Base-by-base conservation (phyloP, 2,797 vertebrate genomes). In the Etheostoma perlongum region DNA sequence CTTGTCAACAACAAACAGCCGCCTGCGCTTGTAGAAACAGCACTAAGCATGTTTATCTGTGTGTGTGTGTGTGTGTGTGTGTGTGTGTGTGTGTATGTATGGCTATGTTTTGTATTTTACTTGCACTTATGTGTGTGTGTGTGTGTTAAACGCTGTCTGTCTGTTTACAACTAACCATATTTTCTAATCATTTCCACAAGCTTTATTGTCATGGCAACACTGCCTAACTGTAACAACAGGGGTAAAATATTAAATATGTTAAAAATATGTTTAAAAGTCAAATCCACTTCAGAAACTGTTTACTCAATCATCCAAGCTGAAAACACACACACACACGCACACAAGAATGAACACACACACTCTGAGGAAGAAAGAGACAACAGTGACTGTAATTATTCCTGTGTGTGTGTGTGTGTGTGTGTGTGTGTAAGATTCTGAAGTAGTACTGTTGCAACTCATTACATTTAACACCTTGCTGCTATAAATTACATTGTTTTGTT, bases 1-100 rank as follows among this genome's bases (percentile, higher is more conserved):
- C 72, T 76, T 79, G 89, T 89, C 85, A 82, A 83, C 82, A 78
- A 62, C 81, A 62, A 78, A 66, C 76, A 25, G 62, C 40, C 1
- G 72, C 47, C 36, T 27, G 79, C 68, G 70, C 88, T 85, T 77
- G 77, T 65, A 49, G 68, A 61, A 86, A 70, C 81, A 48, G 57
- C 67, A 60, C 27, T 84, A 75, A 82, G 69, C 69, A 14, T 33
- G 61, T 61, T 79, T 81, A 78, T 76, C 68, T 79, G 36, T 42
- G 51, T 52, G 63, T 63, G 44, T 42, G 30, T 53, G 65, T 25
- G 13, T 70, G 46, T 21, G 16, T 59, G 27, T 23, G 65, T 36
- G 19, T 57, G 33, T 53, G 68, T 52, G 21, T 49, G 44, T 47
- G 44, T 47, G 44, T 8, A 1, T 9, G 12, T 48, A 21, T 25